Evolutionary conservation across 2,888 invertebrate species (phyloP).

Genomic region (Drosophila borealis): DNA sequence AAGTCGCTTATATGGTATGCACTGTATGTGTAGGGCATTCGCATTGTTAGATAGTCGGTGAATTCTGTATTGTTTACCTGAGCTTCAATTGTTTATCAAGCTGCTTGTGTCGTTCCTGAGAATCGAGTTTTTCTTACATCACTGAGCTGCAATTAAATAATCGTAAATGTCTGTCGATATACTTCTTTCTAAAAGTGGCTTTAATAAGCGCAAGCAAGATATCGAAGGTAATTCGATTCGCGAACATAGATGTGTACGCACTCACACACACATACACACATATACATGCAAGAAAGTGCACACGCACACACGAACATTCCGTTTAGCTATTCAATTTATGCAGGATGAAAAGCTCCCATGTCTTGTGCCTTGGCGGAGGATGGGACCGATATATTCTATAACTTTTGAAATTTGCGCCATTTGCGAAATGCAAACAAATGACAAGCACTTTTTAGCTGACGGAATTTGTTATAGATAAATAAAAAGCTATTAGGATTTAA

Average conservation of each 20-base stretch:
- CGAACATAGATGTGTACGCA: not conserved
- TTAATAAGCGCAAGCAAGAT: not conserved
- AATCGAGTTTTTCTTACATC: no score
- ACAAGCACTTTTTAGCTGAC: slow-evolving; percentile 15
- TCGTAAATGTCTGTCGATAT: not conserved
- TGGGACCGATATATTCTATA: slow-evolving; percentile 7
- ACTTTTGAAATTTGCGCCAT: slow-evolving; percentile 57
- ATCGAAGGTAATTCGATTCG: not conserved
- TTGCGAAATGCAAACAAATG: slow-evolving; percentile 34
- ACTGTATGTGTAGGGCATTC: no score
- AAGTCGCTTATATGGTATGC: no score
- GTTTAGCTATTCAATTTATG: slow-evolving; percentile 51
- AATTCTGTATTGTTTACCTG: no score
- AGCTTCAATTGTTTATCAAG: no score
- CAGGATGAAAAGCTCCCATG: slow-evolving; percentile 37
- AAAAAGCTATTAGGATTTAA: slow-evolving; percentile 46
- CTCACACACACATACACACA: not conserved
- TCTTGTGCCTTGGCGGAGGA: slow-evolving; percentile 35
- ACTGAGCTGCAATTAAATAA: not conserved
- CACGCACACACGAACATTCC: no score
- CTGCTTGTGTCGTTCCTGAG: no score
- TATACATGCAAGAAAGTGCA: no score
- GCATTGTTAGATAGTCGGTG: no score
- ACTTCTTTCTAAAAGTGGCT: not conserved
- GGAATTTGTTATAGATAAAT: slow-evolving; percentile 65